These are phyloP conservation scores for Numenius phaeopus DNA, from an alignment of 2,797 vertebrate genomes.

Conservation along the genomic window DNA sequence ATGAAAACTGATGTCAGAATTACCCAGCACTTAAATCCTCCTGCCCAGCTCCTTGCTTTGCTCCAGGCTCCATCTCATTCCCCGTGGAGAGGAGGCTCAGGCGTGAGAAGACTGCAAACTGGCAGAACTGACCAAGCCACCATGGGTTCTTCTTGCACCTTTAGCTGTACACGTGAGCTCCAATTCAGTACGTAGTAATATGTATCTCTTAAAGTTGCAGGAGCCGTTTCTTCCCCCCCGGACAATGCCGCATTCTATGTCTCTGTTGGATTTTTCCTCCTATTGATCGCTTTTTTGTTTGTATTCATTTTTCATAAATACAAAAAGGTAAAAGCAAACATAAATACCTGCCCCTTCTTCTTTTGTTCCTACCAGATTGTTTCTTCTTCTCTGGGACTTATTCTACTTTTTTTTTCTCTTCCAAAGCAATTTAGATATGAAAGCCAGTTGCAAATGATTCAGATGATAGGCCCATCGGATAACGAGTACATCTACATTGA, in stretches of 20 bases:
- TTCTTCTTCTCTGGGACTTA: background rate
- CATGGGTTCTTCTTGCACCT: accelerated
- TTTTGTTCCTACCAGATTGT: background rate
- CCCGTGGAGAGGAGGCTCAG: background rate
- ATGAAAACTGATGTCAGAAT: background rate
- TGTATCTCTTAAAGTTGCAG: constrained; percentile 70
- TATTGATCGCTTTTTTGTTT: constrained; percentile 41
- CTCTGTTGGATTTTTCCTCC: constrained; percentile 69
- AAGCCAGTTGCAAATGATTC: constrained; percentile 92
- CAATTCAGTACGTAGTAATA: background rate
- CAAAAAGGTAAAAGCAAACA: constrained; percentile 80
- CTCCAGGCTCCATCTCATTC: background rate
- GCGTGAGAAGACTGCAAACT: background rate
- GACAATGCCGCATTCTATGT: constrained; percentile 67
- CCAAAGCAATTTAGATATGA: constrained; percentile 89
- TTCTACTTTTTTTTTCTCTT: constrained; percentile 11
- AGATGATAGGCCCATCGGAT: constrained; percentile 87
- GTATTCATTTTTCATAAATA: constrained; percentile 75
- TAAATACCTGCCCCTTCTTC: background rate
- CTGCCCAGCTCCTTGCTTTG: background rate
- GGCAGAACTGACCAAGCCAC: background rate
- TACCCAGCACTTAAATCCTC: background rate
- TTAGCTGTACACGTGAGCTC: background rate
- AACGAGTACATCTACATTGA: constrained; percentile 96
- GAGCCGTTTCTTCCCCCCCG: constrained; percentile 43